Percentiles rank a stretch among this genome's conserved stretches.
Conservation (phyloP, 2,113 vertebrate species). For the Muntiacus muntjak region DNA sequence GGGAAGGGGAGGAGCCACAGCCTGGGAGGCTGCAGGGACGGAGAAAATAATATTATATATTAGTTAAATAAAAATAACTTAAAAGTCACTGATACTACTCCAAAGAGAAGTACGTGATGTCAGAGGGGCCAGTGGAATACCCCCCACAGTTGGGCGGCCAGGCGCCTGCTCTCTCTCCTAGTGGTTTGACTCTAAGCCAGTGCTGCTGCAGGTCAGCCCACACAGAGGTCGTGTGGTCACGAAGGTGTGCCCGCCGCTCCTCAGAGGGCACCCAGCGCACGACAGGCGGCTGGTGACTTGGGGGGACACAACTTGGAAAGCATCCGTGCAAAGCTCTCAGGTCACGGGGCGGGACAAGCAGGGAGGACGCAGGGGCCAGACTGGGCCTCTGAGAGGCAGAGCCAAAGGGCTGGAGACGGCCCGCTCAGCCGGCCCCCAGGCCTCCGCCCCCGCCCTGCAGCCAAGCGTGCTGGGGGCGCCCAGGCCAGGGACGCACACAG, state of each 20-base stretch:
- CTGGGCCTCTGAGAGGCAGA: neutral
- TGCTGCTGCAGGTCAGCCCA: constrained; percentile 49
- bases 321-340: neutral
- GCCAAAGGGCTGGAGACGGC: neutral
- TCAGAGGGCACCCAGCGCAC: neutral
- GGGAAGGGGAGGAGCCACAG: neutral
- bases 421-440: neutral
- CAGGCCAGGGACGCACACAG: constrained; percentile 73
- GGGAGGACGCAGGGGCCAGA: neutral
- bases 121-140: neutral
- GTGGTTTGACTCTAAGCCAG: constrained; percentile 80
- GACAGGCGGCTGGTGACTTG: neutral
- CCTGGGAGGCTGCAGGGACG: neutral
- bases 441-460: neutral
- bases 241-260: neutral
- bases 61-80: constrained; percentile 75
- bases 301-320: constrained; percentile 45
- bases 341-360: neutral
- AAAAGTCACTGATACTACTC: constrained; percentile 63
- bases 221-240: neutral
- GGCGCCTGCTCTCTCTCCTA: constrained; percentile 64
- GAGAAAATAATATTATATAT: constrained; percentile 63
- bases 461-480: neutral
- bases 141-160: neutral
- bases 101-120: constrained; percentile 52